Base-by-base conservation (phyloP, 2,113 vertebrate genomes). In the Gambusia holbrooki region DNA sequence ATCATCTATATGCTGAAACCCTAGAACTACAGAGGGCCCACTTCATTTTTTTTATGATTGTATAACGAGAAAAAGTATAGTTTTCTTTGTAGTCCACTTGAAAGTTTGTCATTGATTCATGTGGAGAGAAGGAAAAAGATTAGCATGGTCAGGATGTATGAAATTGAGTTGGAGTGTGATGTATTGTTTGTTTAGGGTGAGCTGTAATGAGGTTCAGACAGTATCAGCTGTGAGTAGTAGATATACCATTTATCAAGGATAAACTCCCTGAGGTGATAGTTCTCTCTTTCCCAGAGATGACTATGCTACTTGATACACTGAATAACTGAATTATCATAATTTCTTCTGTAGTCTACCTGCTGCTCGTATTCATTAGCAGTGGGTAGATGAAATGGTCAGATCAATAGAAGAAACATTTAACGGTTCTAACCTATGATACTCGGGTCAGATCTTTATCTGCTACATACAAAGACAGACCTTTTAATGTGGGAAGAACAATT, bases 141-240 rank as follows among this genome's bases (percentile, higher is more conserved):
- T 81, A 91, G 87, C 85, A 83, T 86, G 90, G 87, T 89, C 84
- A 87, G 86, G 84, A 91, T 90, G 89, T 92, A 93, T 90, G 90
- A 92, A 93, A 93, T 92, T 87, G 88, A 92, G 87, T 89, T 85
- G 87, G 79, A 89, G 85, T 91, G 79, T 93, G 88, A 93, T 90
- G 87, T 85, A 93, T 93, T 92, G 87, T 91, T 91, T 92, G 90
- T 90, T 87, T 87, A 82, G 90, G 84, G 80, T 84, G 13, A 77
- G 66, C 84, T 77, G 85, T 92, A 92, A 91, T 92, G 88, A 92
- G 86, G 83, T 88, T 91, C 84, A 89, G 90, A 91, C 84, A 85
- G 86, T 82, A 90, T 92, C 80, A 87, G 74, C 80, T 88, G 83
- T 69, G 76, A 84, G 66, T 51, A 71, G 86, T 82, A 91, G 87